Base-by-base conservation (phyloP, 2,113 vertebrate species). In the Dasyornis broadbenti region DNA sequence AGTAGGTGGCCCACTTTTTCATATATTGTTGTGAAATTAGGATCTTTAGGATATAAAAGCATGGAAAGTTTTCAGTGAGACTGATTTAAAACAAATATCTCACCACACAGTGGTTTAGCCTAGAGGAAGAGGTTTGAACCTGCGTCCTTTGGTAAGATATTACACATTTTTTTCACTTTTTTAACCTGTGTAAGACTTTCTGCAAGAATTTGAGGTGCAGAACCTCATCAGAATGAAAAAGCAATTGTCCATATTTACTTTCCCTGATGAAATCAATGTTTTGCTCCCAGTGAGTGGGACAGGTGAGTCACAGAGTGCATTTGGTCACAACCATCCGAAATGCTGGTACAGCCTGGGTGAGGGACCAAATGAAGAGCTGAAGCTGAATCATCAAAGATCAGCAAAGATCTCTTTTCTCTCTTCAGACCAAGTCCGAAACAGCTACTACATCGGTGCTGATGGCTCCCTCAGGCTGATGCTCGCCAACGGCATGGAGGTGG, bases 401-500 rank as follows among this genome's bases (percentile, higher is more conserved):
- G n/a, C 60, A 49, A 65, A 42, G 30, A 42, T 78, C n/a, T 93
- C 21, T 71, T 47, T 42, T 81, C 83, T 94, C 7, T 71, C 81
- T 86, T 42, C 96, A 99, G 99, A 99, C 95, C 99, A 99, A 98
- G 99, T 99, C 56, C 98, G 99, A 56, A 99, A 99, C 98, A 99
- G 99, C 96, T 99, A 99, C 95, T 99, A 99, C 97, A 99, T 99
- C 0, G 99, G 99, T 0, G 98, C 99, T 1, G 99, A 99, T 0
- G 99, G 99, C 33, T 99, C 99, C 2, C 98, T 99, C 95, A 97
- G 99, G 17, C 97, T 99, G 68, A 99, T 99, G 82, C 96, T 99
- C 9, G 99, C 99, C 86, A 99, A 99, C 0, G 99, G 99, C 30
- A 99, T 99, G 99, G 99, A 99, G 92, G 99, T 99, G 94, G 98